Conservation (phyloP, 1,140 invertebrate genomes). For the Antheraea pernyi region DNA sequence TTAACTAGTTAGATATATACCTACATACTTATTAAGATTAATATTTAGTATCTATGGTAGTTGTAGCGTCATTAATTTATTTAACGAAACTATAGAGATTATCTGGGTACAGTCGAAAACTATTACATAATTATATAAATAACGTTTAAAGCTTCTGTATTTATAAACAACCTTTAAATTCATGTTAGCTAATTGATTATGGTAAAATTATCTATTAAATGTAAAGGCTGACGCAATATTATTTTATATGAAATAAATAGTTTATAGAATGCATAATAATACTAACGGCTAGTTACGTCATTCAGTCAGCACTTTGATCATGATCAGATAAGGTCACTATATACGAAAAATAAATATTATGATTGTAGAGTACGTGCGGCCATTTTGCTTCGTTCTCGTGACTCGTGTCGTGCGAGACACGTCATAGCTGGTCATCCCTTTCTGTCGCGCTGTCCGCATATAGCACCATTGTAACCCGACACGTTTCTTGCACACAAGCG, state of each 20-base stretch:
- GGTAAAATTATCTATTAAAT: slow-evolving; percentile 64
- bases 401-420: slow-evolving; percentile 73
- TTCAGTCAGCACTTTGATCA: slow-evolving; percentile 78
- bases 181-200: slow-evolving; percentile 40
- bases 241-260: slow-evolving; percentile 39
- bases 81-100: slow-evolving; percentile 16
- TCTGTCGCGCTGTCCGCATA: slow-evolving; percentile 74
- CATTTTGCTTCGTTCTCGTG: slow-evolving; percentile 78
- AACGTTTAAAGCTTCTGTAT: slow-evolving; percentile 63
- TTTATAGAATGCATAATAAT: slow-evolving; percentile 56
- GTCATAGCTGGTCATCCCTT: slow-evolving; percentile 70
- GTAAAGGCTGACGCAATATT: slow-evolving; percentile 31
- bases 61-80: neutral
- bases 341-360: slow-evolving; percentile 79
- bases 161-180: slow-evolving; percentile 29
- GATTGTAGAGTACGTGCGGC: slow-evolving; percentile 75
- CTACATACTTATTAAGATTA: neutral
- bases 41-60: neutral
- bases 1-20: neutral
- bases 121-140: slow-evolving; percentile 44
- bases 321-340: slow-evolving; percentile 77
- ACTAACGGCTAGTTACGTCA: slow-evolving; percentile 72
- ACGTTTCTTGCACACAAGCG: slow-evolving; percentile 78
- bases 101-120: slow-evolving; percentile 4
- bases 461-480: slow-evolving; percentile 79